Percentiles rank a stretch among this genome's conserved stretches.
Conservation (phyloP, 2,797 vertebrate species). For the Clarias laeviceps region DNA sequence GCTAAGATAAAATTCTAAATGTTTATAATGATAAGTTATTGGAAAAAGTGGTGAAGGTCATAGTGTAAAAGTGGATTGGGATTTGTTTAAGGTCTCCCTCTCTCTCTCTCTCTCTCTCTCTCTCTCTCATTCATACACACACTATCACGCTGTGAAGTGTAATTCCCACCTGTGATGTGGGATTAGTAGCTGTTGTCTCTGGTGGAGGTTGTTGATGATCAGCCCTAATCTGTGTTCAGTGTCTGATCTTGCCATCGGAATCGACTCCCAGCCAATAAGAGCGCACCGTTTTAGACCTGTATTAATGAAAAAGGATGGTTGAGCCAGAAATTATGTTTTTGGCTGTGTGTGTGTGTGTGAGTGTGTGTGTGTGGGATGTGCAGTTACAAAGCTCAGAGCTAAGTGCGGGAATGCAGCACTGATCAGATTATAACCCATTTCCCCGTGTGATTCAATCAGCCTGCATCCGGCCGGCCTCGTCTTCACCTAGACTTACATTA, state of each 20-base stretch:
- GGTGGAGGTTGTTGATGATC: neutral
- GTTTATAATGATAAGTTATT: neutral
- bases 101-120: neutral
- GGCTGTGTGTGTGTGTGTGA: constrained; percentile 6
- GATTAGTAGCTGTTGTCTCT: constrained; percentile 26
- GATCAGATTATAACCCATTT: constrained; percentile 75
- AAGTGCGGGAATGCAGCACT: constrained; percentile 64
- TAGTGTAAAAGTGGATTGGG: neutral
- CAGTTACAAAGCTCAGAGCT: constrained; percentile 15
- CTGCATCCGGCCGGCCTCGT: constrained; percentile 59
- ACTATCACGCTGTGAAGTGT: neutral
- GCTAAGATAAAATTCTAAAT: neutral
- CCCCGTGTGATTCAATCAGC: constrained; percentile 70
- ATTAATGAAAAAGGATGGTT: neutral
- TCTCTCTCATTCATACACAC: neutral
- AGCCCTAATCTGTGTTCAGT: neutral
- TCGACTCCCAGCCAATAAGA: neutral
- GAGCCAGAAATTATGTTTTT: too few relatives aligned
- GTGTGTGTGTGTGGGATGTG: constrained; percentile 18
- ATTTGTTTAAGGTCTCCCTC: neutral
- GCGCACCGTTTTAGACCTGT: neutral
- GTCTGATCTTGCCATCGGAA: neutral
- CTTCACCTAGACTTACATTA: constrained; percentile 1
- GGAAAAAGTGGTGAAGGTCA: neutral
- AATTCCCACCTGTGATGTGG: neutral